A percentile compares a stretch with the other conserved stretches of the same genome.
Conservation (phyloP, 2,113 vertebrate genomes). For the Amphiprion percula region DNA sequence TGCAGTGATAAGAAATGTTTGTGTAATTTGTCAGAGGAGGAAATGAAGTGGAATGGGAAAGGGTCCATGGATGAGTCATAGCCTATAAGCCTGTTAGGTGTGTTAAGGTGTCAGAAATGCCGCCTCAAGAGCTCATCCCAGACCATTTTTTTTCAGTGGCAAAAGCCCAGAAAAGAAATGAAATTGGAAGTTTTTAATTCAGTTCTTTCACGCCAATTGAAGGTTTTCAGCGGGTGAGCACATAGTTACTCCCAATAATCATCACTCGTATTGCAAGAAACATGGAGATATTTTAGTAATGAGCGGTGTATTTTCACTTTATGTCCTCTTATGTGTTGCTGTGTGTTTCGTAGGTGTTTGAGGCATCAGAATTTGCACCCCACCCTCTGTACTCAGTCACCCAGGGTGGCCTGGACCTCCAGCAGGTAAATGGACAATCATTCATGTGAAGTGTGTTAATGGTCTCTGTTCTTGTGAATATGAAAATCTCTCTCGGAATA, state of each 20-base stretch:
- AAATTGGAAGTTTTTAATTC: conserved; percentile 36
- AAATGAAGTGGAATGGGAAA: conserved; percentile 60
- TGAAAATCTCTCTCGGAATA: conserved; percentile 8
- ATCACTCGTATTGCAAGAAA: conserved; percentile 20
- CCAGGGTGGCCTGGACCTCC: conserved; percentile 82
- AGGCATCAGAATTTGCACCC: conserved; percentile 80
- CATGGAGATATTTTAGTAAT: conserved; percentile 17
- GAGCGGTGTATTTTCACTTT: neutral
- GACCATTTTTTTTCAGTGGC: conserved; percentile 41
- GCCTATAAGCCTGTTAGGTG: conserved; percentile 72
- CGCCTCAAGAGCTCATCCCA: conserved; percentile 47
- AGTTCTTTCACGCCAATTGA: conserved; percentile 34
- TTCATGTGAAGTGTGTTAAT: conserved; percentile 13
- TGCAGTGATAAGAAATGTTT: conserved; percentile 57
- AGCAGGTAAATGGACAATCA: conserved; percentile 73
- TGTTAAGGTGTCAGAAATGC: conserved; percentile 65
- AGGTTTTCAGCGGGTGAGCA: conserved; percentile 25
- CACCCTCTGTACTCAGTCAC: conserved; percentile 82
- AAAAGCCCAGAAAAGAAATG: conserved; percentile 9
- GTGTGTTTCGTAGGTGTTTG: conserved; percentile 72
- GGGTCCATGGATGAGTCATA: conserved; percentile 67
- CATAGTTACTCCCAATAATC: conserved; percentile 19
- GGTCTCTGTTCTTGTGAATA: conserved; percentile 5
- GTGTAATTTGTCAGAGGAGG: conserved; percentile 59
- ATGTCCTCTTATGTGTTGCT: conserved; percentile 4